These are phyloP conservation scores for Girardia tigrina DNA, from an alignment of 2,888 invertebrate genomes.

Conservation along the genomic window DNA sequence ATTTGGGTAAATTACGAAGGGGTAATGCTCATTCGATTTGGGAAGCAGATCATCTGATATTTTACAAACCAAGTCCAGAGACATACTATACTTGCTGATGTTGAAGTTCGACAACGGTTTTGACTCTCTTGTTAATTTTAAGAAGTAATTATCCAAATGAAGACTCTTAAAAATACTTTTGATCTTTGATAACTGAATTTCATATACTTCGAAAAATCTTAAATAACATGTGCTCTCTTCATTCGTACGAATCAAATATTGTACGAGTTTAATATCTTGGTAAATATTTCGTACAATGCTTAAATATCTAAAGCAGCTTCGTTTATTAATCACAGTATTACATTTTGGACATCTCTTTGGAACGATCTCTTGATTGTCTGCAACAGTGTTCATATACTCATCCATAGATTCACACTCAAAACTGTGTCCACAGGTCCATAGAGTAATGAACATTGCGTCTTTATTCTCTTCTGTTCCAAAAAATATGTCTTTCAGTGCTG, in stretches of 20 bases:
- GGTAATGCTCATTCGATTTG: background rate
- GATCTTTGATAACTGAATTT: too few relatives aligned
- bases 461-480: too few relatives aligned
- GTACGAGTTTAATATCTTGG: background rate
- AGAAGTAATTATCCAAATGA: too few relatives aligned
- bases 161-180: too few relatives aligned
- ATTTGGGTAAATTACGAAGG: background rate
- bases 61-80: background rate
- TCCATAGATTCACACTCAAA: conserved; percentile 29
- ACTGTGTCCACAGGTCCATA: conserved; percentile 31
- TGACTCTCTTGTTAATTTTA: too few relatives aligned
- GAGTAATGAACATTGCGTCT: conserved; percentile 5
- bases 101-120: too few relatives aligned
- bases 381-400: background rate
- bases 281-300: background rate
- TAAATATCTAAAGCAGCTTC: conserved; percentile 23
- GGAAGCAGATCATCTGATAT: background rate
- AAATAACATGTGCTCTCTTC: too few relatives aligned
- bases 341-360: conserved; percentile 30
- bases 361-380: background rate
- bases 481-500: background rate
- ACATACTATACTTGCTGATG: background rate
- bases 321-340: background rate
- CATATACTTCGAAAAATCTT: too few relatives aligned
- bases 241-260: too few relatives aligned